Conservation (phyloP, 2,797 vertebrate genomes). For the Rhinoraja longicauda region DNA sequence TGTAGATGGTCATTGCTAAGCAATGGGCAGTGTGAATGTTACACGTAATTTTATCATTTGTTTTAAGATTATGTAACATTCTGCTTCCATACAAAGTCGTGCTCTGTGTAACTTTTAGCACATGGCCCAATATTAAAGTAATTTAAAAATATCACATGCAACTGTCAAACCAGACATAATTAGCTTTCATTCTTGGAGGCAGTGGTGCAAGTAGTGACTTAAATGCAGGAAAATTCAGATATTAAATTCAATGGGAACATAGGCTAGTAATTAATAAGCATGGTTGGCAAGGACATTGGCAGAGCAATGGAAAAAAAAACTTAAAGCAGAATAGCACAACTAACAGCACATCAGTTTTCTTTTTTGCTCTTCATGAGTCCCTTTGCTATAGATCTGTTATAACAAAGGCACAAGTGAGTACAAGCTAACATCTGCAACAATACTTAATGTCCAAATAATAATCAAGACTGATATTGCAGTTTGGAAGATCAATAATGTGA, state of each 20-base stretch:
- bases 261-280: background rate
- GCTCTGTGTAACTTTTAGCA: background rate
- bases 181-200: background rate
- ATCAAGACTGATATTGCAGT: background rate
- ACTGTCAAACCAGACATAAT: background rate
- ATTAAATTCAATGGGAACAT: background rate
- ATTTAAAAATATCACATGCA: background rate
- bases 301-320: background rate
- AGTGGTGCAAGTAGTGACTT: background rate
- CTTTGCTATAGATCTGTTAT: background rate
- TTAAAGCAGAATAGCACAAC: background rate
- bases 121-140: too few relatives aligned
- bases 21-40: too few relatives aligned
- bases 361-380: background rate
- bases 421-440: background rate
- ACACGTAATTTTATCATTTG: too few relatives aligned
- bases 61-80: too few relatives aligned
- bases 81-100: background rate
- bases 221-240: background rate
- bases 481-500: background rate
- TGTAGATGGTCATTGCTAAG: too few relatives aligned
- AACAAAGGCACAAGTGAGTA: background rate
- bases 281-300: background rate
- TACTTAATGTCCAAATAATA: background rate
- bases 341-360: background rate